Evolutionary conservation across 1,140 invertebrate species (phyloP).

Genomic region (Pinna nobilis): DNA sequence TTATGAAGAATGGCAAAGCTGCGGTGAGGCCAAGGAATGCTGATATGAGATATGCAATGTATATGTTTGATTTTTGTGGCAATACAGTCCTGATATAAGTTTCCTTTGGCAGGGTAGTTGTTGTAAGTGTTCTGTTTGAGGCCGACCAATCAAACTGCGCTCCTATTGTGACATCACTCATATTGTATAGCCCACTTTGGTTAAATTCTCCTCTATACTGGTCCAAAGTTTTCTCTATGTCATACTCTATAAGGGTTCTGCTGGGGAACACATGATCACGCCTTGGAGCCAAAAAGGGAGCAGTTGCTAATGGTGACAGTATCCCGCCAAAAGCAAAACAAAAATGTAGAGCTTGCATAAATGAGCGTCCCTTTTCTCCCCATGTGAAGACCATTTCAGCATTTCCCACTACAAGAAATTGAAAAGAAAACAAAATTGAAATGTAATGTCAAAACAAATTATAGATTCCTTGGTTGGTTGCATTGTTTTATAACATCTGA

Average conservation of each 20-base stretch:
- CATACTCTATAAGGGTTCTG: constrained; percentile 3
- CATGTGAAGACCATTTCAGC: constrained; percentile 53
- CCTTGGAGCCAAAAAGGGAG: constrained; percentile 51
- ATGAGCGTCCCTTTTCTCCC: constrained; percentile 43
- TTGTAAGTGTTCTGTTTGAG: background rate
- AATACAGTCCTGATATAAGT: background rate
- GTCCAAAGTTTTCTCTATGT: background rate
- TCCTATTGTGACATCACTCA: background rate
- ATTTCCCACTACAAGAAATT: constrained; percentile 55
- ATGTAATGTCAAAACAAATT: no score
- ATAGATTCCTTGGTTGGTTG: no score
- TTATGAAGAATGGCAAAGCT: constrained; percentile 42
- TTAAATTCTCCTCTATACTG: background rate
- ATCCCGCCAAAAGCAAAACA: constrained; percentile 56
- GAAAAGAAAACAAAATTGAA: background rate
- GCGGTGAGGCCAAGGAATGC: constrained; percentile 30
- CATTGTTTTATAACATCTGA: no score
- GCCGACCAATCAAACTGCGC: background rate
- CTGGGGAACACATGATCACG: constrained; percentile 1
- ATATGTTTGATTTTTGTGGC: constrained; percentile 21
- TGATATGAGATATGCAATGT: constrained; percentile 46
- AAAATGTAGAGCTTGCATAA: constrained; percentile 59
- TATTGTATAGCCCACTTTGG: background rate
- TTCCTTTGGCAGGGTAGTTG: background rate
- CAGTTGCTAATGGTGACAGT: constrained; percentile 52